Percentiles rank a stretch among this genome's conserved stretches.
These are phyloP conservation scores for Parotia lawesii DNA, from an alignment of 2,113 vertebrate species.

Conservation along the genomic window DNA sequence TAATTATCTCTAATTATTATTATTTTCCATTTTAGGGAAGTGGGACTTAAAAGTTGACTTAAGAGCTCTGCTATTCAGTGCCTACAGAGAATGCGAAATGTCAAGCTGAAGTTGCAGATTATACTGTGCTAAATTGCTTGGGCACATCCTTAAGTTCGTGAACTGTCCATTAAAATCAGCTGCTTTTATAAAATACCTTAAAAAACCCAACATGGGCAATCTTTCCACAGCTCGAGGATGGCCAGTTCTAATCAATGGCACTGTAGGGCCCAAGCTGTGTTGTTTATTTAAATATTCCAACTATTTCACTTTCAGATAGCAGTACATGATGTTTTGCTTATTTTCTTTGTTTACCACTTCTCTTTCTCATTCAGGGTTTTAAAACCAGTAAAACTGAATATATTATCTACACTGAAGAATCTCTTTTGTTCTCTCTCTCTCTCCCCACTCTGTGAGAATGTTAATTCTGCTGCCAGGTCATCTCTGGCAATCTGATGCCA, in stretches of 20 bases:
- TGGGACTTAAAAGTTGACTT: background rate
- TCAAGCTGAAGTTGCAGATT: background rate
- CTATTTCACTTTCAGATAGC: background rate
- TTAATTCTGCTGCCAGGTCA: conserved; percentile 15
- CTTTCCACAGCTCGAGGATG: background rate
- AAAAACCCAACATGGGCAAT: background rate
- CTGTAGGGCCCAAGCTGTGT: background rate
- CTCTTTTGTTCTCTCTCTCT: background rate
- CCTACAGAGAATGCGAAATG: background rate
- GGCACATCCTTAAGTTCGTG: rapidly evolving
- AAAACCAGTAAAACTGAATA: background rate
- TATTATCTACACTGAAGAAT: background rate
- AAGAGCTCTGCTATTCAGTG: background rate
- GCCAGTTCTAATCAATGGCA: background rate
- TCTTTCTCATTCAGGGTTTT: background rate
- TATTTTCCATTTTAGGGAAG: background rate
- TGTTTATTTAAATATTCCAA: background rate
- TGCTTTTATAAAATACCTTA: background rate
- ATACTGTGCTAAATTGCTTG: background rate
- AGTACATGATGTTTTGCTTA: background rate
- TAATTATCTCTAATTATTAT: background rate
- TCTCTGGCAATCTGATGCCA: conserved; percentile 19
- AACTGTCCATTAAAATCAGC: background rate
- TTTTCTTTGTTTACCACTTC: background rate
- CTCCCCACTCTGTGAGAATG: background rate